Conservation (phyloP, 2,888 invertebrate genomes). For the Pemphredon lugubris region DNA sequence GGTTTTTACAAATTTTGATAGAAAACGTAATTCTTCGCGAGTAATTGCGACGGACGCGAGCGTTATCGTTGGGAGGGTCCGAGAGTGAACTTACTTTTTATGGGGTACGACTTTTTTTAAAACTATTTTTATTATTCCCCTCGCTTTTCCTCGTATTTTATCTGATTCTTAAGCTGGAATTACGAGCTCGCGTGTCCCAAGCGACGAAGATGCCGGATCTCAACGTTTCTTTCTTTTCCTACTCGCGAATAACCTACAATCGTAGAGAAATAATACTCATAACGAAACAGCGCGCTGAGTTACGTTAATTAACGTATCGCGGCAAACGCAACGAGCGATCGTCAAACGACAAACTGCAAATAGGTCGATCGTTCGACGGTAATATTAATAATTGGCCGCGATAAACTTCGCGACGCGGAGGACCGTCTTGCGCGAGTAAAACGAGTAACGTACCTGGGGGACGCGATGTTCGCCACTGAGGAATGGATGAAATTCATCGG, state of each 20-base stretch:
- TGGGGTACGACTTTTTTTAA: background rate
- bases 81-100: constrained; percentile 1
- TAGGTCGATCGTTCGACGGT: background rate
- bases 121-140: background rate
- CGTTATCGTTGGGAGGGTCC: background rate
- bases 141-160: constrained; percentile 5
- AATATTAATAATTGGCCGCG: constrained; percentile 15
- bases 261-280: no score
- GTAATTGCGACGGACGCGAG: no score
- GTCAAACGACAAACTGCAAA: no score
- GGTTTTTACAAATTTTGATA: no score
- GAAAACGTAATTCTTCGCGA: no score
- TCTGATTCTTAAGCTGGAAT: constrained; percentile 18
- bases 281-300: no score
- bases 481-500: constrained; percentile 46
- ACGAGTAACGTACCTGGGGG: constrained; percentile 34
- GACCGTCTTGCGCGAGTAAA: constrained; percentile 35
- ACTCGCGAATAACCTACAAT: background rate
- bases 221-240: background rate
- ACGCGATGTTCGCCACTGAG: constrained; percentile 13
- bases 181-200: constrained; percentile 18
- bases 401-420: constrained; percentile 35
- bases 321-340: no score
- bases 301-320: no score
- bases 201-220: background rate